Evolutionary conservation across 2,797 vertebrate genomes (phyloP).

Genomic region (Cryptoprocta ferox): DNA sequence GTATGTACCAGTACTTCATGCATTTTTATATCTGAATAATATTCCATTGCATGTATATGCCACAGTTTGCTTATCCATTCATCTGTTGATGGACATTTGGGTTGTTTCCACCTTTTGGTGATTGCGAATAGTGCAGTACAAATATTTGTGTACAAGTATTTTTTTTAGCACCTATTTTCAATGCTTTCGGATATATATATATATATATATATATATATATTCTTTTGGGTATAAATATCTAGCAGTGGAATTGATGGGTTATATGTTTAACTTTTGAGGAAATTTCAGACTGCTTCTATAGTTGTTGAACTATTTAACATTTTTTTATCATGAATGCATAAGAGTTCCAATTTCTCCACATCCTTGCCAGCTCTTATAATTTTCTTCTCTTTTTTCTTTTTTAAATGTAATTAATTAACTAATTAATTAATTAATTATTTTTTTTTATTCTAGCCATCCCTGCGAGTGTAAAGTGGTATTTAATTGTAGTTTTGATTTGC

Average conservation of each 20-base stretch:
- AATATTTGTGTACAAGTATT: neutral
- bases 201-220: neutral
- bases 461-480: neutral
- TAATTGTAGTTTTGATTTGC: neutral
- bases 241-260: neutral
- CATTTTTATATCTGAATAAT: neutral
- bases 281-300: neutral
- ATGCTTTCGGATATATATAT: neutral
- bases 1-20: neutral
- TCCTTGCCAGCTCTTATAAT: neutral
- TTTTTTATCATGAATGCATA: neutral
- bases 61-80: neutral
- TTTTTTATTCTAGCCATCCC: neutral
- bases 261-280: neutral
- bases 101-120: neutral
- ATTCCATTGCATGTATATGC: neutral
- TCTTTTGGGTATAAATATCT: neutral
- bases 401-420: no score
- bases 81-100: no score
- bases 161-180: neutral
- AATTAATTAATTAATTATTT: no score
- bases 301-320: neutral
- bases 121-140: neutral
- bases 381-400: neutral
- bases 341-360: neutral